These are phyloP conservation scores for Danaus chrysippus DNA, from an alignment of 2,888 invertebrate species.

Conservation along the genomic window DNA sequence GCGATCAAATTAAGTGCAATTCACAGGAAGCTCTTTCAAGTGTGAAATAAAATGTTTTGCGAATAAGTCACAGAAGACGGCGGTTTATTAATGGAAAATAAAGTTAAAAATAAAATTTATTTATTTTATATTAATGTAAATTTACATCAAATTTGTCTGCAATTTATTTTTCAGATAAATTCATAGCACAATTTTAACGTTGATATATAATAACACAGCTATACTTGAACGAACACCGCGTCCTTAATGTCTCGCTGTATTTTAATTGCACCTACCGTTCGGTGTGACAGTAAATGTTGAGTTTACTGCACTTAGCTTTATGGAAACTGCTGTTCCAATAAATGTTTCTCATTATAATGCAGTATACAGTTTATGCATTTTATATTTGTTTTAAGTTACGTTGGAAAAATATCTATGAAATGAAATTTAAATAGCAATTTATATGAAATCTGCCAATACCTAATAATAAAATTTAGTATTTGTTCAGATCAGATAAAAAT, in stretches of 20 bases:
- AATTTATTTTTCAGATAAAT: not conserved
- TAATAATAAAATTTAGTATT: too few species aligned
- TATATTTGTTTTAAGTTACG: not conserved
- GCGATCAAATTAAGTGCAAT: slow-evolving; percentile 41
- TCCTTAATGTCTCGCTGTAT: slow-evolving; percentile 39
- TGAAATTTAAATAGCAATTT: too few species aligned
- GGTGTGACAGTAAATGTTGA: slow-evolving; percentile 34
- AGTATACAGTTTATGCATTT: not conserved
- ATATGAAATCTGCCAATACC: too few species aligned
- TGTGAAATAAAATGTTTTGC: slow-evolving; percentile 35
- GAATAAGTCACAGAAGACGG: slow-evolving; percentile 17
- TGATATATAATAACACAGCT: too few species aligned
- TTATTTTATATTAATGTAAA: too few species aligned
- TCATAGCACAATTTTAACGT: too few species aligned
- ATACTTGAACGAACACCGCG: slow-evolving; percentile 13
- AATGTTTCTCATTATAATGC: slow-evolving; percentile 16
- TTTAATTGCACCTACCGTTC: slow-evolving; percentile 39
- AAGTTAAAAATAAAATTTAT: too few species aligned
- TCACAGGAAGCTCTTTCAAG: slow-evolving; percentile 32
- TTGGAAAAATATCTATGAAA: too few species aligned
- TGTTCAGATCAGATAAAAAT: too few species aligned
- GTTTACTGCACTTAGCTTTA: slow-evolving; percentile 24
- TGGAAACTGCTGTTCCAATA: slow-evolving; percentile 16
- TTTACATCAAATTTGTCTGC: slow-evolving; percentile 1
- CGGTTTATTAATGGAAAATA: not conserved